phyloP scores from a whole-genome alignment of 2,113 vertebrate genomes.

The Reinhardtius hippoglossoides region DNA sequence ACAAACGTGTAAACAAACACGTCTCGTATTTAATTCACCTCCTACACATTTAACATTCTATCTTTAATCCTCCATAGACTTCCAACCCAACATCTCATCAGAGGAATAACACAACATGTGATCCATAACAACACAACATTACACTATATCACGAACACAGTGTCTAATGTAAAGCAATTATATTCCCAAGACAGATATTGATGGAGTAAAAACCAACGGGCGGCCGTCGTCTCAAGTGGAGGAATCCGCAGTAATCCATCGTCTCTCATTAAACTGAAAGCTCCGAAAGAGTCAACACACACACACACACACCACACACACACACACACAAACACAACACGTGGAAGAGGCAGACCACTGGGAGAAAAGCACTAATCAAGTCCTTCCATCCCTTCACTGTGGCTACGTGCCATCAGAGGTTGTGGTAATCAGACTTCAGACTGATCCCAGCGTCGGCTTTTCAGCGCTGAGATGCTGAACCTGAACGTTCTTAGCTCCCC shows the following conservation, averaged over 20 bases:
- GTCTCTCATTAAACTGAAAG: constrained; percentile 36
- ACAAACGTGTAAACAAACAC: background rate
- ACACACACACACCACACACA: background rate
- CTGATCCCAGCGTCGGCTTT: background rate
- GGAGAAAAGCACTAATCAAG: constrained; percentile 57
- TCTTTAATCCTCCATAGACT: background rate
- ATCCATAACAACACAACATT: background rate
- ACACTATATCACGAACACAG: background rate
- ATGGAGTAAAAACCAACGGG: constrained; percentile 5
- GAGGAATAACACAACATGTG: background rate
- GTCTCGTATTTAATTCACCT: background rate
- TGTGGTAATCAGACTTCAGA: background rate
- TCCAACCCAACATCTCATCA: constrained; percentile 30
- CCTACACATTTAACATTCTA: background rate
- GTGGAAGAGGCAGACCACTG: too few species aligned
- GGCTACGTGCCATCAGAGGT: background rate
- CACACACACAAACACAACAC: background rate
- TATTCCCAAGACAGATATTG: constrained; percentile 17
- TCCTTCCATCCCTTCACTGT: constrained; percentile 31
- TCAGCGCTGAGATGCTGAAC: background rate
- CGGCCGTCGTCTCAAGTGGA: background rate
- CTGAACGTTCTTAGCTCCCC: too few species aligned
- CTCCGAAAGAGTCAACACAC: background rate
- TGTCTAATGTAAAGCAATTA: background rate
- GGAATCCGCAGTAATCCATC: constrained; percentile 38